These are phyloP conservation scores for Scaptomyza hsui DNA, from an alignment of 1,140 invertebrate genomes.

Conservation along the genomic window DNA sequence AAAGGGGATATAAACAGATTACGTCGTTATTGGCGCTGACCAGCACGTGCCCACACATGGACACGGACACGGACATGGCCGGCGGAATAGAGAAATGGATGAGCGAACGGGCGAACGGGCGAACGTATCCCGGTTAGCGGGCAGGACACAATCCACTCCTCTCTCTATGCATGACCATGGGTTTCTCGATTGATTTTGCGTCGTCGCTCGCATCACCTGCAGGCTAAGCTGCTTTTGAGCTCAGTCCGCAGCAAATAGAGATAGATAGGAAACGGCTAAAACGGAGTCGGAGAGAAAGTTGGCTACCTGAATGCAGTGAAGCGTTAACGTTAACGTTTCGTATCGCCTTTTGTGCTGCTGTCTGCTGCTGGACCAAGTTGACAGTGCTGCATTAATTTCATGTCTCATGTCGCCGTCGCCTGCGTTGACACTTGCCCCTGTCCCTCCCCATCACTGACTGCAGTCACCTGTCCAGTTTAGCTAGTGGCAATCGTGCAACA, in stretches of 20 bases:
- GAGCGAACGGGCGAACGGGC: slow-evolving; percentile 22
- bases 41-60: slow-evolving; percentile 77
- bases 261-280: slow-evolving; percentile 17
- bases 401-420: slow-evolving; percentile 50
- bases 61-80: slow-evolving; percentile 11
- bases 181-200: slow-evolving; percentile 78
- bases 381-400: slow-evolving; percentile 70
- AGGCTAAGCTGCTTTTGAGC: slow-evolving; percentile 74
- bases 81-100: slow-evolving; percentile 15
- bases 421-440: slow-evolving; percentile 30
- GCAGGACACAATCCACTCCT: slow-evolving; percentile 2
- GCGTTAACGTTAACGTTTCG: slow-evolving; percentile 70
- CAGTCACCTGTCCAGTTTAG: slow-evolving; percentile 1
- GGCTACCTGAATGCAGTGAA: slow-evolving; percentile 55
- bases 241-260: slow-evolving; percentile 32
- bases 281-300: not conserved
- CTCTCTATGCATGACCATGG: slow-evolving; percentile 66
- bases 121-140: slow-evolving; percentile 23
- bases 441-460: not conserved
- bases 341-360: slow-evolving; percentile 21
- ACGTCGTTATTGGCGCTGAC: slow-evolving; percentile 81
- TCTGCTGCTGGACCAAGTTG: slow-evolving; percentile 15
- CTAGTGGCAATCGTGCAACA: slow-evolving; percentile 68
- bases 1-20: slow-evolving; percentile 81
- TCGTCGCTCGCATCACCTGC: slow-evolving; percentile 69